Conservation (phyloP, 2,113 vertebrate species). For the Pseudopodoces humilis region DNA sequence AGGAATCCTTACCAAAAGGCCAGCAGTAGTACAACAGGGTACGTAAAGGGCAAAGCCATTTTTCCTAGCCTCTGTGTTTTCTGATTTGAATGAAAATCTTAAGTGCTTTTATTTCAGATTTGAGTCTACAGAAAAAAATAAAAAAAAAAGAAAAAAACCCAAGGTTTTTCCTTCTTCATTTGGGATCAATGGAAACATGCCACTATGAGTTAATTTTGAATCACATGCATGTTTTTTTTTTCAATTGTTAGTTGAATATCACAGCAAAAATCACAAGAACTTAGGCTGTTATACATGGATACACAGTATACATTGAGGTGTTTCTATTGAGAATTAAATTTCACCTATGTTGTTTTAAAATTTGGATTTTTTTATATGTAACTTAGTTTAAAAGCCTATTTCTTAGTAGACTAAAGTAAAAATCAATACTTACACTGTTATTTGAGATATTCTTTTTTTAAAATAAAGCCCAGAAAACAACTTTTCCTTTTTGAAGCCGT, state of each 20-base stretch:
- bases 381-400: background rate
- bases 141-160: background rate
- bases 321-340: background rate
- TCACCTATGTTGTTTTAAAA: background rate
- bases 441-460: background rate
- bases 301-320: background rate
- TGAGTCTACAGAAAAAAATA: background rate
- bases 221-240: background rate
- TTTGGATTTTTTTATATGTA: background rate
- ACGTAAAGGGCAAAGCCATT: background rate
- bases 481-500: background rate
- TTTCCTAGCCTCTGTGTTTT: background rate
- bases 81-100: background rate
- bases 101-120: background rate
- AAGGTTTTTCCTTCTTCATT: background rate
- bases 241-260: background rate
- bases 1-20: background rate
- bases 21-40: too few species aligned
- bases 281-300: fast-evolving
- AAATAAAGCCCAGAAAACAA: too few species aligned
- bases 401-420: background rate
- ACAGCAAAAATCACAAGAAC: background rate
- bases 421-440: background rate
- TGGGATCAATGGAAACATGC: background rate
- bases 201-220: background rate